These are phyloP conservation scores for Cassiopea andromeda DNA, from an alignment of 30 jellyfish, hydroid and myxozoan genomes.

Conservation along the genomic window DNA sequence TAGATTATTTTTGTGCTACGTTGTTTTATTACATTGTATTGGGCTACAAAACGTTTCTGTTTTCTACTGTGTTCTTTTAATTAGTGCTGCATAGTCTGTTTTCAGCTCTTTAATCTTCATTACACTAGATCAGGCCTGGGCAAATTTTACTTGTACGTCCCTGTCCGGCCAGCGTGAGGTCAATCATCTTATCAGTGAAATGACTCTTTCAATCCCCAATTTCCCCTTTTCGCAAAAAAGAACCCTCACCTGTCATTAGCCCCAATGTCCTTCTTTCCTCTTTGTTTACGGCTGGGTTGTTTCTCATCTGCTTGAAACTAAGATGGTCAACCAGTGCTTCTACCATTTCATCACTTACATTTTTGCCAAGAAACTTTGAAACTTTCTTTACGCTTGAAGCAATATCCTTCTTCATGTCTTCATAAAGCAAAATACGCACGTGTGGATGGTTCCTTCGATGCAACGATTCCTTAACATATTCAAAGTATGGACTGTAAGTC, in stretches of 20 bases:
- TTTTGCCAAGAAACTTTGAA: conserved; percentile 27
- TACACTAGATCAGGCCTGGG: too few relatives aligned
- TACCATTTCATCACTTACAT: not conserved
- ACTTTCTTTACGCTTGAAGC: conserved; percentile 20
- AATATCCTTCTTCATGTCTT: conserved; percentile 34
- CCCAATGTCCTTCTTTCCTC: not conserved
- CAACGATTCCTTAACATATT: conserved; percentile 19
- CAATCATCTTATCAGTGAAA: conserved; percentile 19
- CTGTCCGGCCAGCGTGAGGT: too few relatives aligned
- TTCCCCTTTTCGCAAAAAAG: conserved; percentile 13
- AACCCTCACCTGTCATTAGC: not conserved
- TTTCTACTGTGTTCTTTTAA: too few relatives aligned
- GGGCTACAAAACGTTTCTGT: too few relatives aligned
- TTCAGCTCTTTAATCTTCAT: too few relatives aligned
- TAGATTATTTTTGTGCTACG: too few relatives aligned
- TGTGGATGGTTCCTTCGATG: conserved; percentile 30
- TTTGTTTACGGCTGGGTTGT: not conserved
- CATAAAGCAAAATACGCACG: conserved; percentile 22
- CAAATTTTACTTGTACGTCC: too few relatives aligned
- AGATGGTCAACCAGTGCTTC: conserved; percentile 11
- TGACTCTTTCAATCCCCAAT: conserved; percentile 19
- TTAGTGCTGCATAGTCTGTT: too few relatives aligned
- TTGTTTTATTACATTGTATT: too few relatives aligned
- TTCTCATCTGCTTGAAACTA: conserved; percentile 31
- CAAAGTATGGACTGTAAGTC: conserved; percentile 16